phyloP scores from a whole-genome alignment of 2,888 invertebrate species.

The Caenorhabditis sp. region DNA sequence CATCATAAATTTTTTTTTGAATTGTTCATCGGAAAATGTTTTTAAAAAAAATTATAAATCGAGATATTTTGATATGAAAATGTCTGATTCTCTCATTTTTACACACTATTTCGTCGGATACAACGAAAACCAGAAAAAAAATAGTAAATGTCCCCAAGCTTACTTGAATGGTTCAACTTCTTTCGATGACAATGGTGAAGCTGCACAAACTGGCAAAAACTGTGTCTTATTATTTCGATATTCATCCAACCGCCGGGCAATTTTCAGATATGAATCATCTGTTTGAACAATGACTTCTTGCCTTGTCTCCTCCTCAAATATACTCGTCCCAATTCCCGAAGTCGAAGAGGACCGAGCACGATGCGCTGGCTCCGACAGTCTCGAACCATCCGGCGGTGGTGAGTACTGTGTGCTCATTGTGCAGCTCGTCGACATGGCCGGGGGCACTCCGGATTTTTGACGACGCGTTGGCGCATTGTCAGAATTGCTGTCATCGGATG shows the following conservation, averaged over 20 bases:
- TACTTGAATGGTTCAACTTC: slow-evolving; percentile 42
- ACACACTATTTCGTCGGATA: too few species aligned
- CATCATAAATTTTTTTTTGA: too few species aligned
- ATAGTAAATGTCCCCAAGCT: neutral
- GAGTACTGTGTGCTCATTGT: slow-evolving; percentile 42
- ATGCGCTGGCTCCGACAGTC: slow-evolving; percentile 20
- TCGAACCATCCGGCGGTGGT: slow-evolving; percentile 19
- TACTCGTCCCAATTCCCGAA: slow-evolving; percentile 46
- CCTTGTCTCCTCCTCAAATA: slow-evolving; percentile 46
- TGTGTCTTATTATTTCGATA: slow-evolving; percentile 53
- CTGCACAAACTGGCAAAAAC: slow-evolving; percentile 56
- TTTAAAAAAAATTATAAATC: too few species aligned
- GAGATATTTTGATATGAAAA: too few species aligned
- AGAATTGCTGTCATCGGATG: neutral
- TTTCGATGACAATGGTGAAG: slow-evolving; percentile 43
- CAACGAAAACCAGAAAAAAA: too few species aligned
- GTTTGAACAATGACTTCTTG: slow-evolving; percentile 69
- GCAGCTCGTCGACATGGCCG: slow-evolving; percentile 20
- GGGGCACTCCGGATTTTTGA: neutral
- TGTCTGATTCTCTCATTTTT: too few species aligned
- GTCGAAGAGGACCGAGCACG: slow-evolving; percentile 48
- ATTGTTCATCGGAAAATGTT: too few species aligned
- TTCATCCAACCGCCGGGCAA: slow-evolving; percentile 67
- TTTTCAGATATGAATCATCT: slow-evolving; percentile 70
- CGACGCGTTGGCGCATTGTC: neutral